Evolutionary conservation across 37 sponge, comb jelly and placozoan genomes (phyloP), one percentile per base, ranked within the genome.

Genomic region (Mnemiopsis leidyi): DNA sequence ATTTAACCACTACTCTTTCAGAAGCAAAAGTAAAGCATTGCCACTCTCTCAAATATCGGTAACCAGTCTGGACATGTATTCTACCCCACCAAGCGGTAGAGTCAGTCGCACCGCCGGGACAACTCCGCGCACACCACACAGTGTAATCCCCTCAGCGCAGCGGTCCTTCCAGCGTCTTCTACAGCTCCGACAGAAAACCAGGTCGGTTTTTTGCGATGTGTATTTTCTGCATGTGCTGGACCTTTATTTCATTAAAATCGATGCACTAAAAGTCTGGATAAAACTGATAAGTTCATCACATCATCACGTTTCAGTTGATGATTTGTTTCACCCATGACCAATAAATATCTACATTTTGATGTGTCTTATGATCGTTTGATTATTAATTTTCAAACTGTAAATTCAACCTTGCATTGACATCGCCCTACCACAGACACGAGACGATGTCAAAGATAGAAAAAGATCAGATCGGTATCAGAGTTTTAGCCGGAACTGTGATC

Each of bases 401-500:
- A 67, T 67, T 20, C 68, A 67, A 67, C 20, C 68, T 67, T 21
- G 20, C 68, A 67, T 13, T 67, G 68, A 67, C 68, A 21, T 67
- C 13, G 20, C 13, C n/a, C n/a, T 71, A 71, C 30, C 30, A 13
- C 90, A 85, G 90, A 26, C 39, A 40, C 30, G 90, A 85, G 26
- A 40, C 35, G 39, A 85, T 85, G 90, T 40, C 61, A n/a, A 28
- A 33, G 23, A 85, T 85, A 20, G 90, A 85, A 33, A 85, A 38
- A 25, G 90, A 85, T 39, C 90, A 85, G 29, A 85, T 85, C 40
- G 90, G 90, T n/a, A 85, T 85, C 40, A 13, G 90, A 39, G 90
- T 85, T n/a, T 26, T 85, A 26, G 61, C 61, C 61, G 35, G 90
- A 23, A 40, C 90, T 9, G 40, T 40, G 1, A 85, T 85, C 30